Conservation (phyloP, 2,113 vertebrate genomes). For the Illadopsis cleaveri region DNA sequence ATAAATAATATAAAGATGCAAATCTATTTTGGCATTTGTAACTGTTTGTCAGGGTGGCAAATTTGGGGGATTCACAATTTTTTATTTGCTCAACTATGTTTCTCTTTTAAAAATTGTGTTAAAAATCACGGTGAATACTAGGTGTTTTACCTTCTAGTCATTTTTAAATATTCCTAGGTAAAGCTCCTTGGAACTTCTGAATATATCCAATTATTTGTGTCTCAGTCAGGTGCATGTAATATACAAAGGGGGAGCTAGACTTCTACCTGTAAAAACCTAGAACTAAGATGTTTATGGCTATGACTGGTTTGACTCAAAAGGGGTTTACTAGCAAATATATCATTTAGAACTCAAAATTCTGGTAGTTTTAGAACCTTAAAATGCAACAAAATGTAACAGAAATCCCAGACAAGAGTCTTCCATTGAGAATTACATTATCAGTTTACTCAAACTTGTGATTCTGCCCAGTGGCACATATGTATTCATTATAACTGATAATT, state of each 20-base stretch:
- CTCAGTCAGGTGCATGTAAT: neutral
- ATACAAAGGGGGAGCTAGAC: neutral
- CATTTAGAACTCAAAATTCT: neutral
- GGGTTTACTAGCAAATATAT: neutral
- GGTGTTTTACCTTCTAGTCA: rapidly evolving
- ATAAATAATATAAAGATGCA: neutral
- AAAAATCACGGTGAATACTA: neutral
- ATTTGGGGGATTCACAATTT: neutral
- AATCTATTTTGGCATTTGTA: neutral
- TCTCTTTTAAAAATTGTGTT: neutral
- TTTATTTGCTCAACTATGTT: neutral
- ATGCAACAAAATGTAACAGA: neutral
- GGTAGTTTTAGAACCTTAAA: neutral
- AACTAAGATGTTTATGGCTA: neutral
- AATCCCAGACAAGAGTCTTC: neutral
- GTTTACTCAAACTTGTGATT: neutral
- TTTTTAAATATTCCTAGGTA: neutral
- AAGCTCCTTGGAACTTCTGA: neutral
- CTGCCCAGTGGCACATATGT: neutral
- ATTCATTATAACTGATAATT: neutral
- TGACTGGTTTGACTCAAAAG: neutral
- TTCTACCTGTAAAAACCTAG: neutral
- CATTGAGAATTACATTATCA: neutral
- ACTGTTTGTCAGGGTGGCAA: neutral
- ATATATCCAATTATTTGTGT: neutral